A percentile compares a stretch with the other conserved stretches of the same genome.
Evolutionary conservation across 1,140 invertebrate genomes (phyloP).

Genomic region (Araneus ventricosus): DNA sequence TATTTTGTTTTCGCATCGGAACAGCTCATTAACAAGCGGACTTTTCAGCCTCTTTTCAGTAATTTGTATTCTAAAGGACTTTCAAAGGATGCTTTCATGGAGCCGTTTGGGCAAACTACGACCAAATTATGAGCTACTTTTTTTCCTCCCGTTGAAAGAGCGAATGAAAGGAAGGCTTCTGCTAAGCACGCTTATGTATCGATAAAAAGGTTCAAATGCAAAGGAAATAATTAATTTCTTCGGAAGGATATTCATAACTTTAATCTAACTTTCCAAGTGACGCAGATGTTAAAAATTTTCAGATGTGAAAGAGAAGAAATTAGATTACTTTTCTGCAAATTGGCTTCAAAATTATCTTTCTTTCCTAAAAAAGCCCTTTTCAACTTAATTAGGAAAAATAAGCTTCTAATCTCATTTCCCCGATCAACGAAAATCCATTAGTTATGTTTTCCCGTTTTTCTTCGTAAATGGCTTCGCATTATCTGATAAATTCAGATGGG

Average conservation of each 20-base stretch:
- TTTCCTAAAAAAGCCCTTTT: constrained; percentile 1
- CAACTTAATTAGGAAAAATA: constrained; percentile 46
- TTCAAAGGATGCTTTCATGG: constrained; percentile 57
- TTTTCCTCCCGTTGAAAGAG: constrained; percentile 7
- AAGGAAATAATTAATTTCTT: constrained; percentile 23
- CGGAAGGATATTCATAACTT: background rate
- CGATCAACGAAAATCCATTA: background rate
- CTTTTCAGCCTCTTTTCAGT: constrained; percentile 18
- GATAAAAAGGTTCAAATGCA: constrained; percentile 52
- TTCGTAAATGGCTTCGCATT: background rate
- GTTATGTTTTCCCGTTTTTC: constrained; percentile 26
- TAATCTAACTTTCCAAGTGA: background rate
- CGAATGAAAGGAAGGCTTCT: constrained; percentile 20
- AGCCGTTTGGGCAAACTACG: constrained; percentile 57
- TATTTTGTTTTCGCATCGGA: constrained; percentile 61
- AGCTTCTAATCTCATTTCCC: background rate
- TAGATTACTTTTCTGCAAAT: constrained; percentile 44
- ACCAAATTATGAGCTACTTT: constrained; percentile 46
- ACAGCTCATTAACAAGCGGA: constrained; percentile 53
- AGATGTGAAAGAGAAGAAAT: constrained; percentile 42
- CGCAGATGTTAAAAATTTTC: constrained; percentile 39
- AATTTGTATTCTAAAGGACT: constrained; percentile 72
- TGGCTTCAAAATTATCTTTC: constrained; percentile 11
- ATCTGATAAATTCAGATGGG: background rate
- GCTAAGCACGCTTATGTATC: constrained; percentile 22